Base-by-base conservation (phyloP, 2,888 invertebrate genomes). In the Drosophila eohydei region DNA sequence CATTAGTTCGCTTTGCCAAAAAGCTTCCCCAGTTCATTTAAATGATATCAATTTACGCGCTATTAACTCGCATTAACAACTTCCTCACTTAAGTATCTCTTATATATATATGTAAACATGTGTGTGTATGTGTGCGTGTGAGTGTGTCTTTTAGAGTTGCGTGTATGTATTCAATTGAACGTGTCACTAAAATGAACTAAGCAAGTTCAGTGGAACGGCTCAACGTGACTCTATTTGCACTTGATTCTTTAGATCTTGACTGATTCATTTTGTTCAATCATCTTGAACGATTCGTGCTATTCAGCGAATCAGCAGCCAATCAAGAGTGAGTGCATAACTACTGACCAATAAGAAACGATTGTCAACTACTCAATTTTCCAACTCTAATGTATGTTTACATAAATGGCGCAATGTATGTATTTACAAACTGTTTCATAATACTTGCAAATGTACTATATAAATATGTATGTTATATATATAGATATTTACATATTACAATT, bases 381-480 rank as follows among this genome's bases (percentile, higher is more conserved):
- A 50, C 32, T 50, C 32, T 32, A 48, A 12, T 8, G 34, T 7
- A 34, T 51, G 12, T 34, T 46, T 8, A 8, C 30, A 48, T 28
- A 50, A n/a, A 30, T 46, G 46, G 46, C 46, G 46, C 46, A 43
- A 46, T 36, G 21, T 51, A 36, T 32, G 44, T 38, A 58, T 46
- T 16, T 14, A 40, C 36, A 52, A 28, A 21, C 62, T 43, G 51
- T 88, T 86, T 84, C 79, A 87, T 81, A 89, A 89, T 79, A 87
- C 79, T 87, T 81, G 70, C 65, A 75, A 75, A 68, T 68, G 55
- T 72, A 80, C 73, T 83, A 36, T 43, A 21, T 21, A 40, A n/a
- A 16, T 4, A 36, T 38, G 44, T 50, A 57, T 43, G 21, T 21
- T 21, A 55, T 38, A 44, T 44, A 54, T 56, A 28, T 57, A 59